These are phyloP conservation scores for Drosophila percnosoma DNA, from an alignment of 2,888 invertebrate species.

Conservation along the genomic window DNA sequence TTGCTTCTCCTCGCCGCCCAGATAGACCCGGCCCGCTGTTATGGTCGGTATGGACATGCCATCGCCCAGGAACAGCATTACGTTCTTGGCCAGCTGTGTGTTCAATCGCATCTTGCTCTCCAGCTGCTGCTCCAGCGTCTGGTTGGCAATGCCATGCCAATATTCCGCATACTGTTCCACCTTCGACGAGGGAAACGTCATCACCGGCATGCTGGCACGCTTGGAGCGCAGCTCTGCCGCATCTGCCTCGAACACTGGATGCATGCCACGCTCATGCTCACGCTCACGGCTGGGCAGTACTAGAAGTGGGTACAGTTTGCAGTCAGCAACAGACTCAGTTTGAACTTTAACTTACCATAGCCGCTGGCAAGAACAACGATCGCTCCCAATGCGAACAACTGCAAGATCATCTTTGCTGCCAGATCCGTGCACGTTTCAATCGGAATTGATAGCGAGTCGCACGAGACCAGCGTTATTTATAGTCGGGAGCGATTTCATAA, in stretches of 20 bases:
- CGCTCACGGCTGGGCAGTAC: conserved; percentile 36
- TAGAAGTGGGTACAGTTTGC: conserved; percentile 38
- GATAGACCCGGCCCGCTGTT: conserved; percentile 91
- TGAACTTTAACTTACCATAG: conserved; percentile 47
- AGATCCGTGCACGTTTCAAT: conserved; percentile 58
- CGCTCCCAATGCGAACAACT: conserved; percentile 35
- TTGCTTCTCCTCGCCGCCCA: conserved; percentile 91
- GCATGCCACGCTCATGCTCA: conserved; percentile 77
- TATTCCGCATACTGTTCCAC: conserved; percentile 80
- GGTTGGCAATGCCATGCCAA: conserved; percentile 86
- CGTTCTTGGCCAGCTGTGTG: conserved; percentile 86
- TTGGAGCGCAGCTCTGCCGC: conserved; percentile 50
- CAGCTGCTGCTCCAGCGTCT: conserved; percentile 84
- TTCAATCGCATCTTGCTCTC: conserved; percentile 78
- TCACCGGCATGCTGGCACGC: conserved; percentile 80
- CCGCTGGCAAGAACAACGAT: conserved; percentile 41
- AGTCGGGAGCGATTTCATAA: conserved; percentile 53
- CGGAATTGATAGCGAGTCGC: conserved; percentile 60
- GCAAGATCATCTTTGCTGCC: conserved; percentile 44
- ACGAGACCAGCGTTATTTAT: conserved; percentile 72
- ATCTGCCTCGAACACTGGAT: conserved; percentile 67
- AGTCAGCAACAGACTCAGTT: background rate
- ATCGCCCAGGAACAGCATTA: conserved; percentile 91
- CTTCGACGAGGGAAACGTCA: conserved; percentile 74
- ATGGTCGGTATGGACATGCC: conserved; percentile 95